Base-by-base conservation (phyloP, 2,797 vertebrate species). In the Neopelma chrysocephalum region DNA sequence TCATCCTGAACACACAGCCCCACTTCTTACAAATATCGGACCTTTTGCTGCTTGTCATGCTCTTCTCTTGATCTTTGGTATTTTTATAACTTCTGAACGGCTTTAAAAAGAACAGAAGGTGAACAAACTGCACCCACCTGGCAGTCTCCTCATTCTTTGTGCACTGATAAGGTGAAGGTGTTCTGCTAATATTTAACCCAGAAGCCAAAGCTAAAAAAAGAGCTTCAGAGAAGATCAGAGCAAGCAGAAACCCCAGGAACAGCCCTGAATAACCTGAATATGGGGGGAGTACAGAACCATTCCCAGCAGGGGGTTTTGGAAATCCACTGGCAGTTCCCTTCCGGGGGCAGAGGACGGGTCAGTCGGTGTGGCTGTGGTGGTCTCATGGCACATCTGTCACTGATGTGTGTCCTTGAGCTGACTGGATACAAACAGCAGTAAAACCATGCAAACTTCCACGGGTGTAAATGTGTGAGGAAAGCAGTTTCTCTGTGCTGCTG, bases 151-250 rank as follows among this genome's bases (percentile, higher is more conserved):
- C 71, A 34, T 86, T 90, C 77, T 73, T 71, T 79, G 50, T 50
- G 45, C 53, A 11, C 73, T 57, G 65, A 12, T 48, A 23, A 9
- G 42, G 64, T 87, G 21, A 71, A 89, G 66, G 70, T 76, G 42
- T 64, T 90, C 77, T 61, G 53, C 34, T 94, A 76, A 89, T 90
- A 50, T 92, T 96, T 93, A 87, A 92, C 95, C 45, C 7, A 10
- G 58, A 82, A 94, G 43, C 32, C 80, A 81, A 68, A 56, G 69
- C 85, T 91, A 50, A 70, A 83, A 70, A 73, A 73, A 82, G 78
- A 80, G 23, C 82, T 94, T 91, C 53, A 70, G 82, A 78, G 88
- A 38, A 51, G 34, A 89, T 53, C n/a, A 75, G 86, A 93, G 42
- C 20, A 71, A 81, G 69, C 73, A 95, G 61, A 86, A 90, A 34